A percentile compares a stretch with the other conserved stretches of the same genome.
Conservation (phyloP, 2,113 vertebrate species). For the pig (Sus scrofa) region T2T-Sscrofa CM000815.6:7843501-7844000, state of each 20-base stretch:
- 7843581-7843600: neutral
- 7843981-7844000: too few species aligned
- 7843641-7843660: neutral
- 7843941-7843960: accelerated
- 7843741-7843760: accelerated
- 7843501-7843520: neutral
- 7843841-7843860: neutral
- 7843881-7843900: too few species aligned
- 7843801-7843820: neutral
- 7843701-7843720: neutral
- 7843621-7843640: neutral
- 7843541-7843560: neutral
- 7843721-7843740: neutral
- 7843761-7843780: too few species aligned
- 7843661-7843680: neutral
- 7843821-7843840: too few species aligned
- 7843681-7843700: neutral
- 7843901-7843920: neutral
- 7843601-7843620: too few species aligned
- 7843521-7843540: accelerated
- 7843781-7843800: accelerated
- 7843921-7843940: accelerated
- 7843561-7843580: neutral
- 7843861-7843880: neutral
- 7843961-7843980: neutral